Evolutionary conservation across 2,113 vertebrate genomes (phyloP).

Genomic region (Thamnophis sirtalis): DNA sequence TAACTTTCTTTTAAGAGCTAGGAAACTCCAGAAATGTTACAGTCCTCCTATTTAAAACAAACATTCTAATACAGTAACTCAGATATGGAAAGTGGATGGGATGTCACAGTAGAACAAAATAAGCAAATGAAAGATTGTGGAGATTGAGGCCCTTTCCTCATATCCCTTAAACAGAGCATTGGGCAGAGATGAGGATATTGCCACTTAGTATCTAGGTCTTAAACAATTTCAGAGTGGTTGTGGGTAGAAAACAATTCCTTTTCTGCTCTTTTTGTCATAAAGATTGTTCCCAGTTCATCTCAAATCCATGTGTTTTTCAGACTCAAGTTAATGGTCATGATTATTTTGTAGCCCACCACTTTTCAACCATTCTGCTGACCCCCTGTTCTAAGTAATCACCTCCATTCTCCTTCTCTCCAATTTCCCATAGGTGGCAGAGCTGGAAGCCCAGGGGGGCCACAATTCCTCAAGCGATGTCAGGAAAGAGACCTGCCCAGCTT

Average conservation of each 20-base stretch:
- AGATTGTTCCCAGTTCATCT: not conserved
- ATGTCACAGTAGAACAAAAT: not conserved
- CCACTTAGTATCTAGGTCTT: not conserved
- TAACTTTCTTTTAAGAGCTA: not conserved
- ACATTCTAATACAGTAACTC: not conserved
- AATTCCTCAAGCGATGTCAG: constrained; percentile 74
- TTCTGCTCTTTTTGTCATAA: not conserved
- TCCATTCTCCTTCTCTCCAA: not conserved
- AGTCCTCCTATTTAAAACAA: not conserved
- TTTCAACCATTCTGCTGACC: not conserved
- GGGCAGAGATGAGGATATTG: not conserved
- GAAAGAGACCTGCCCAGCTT: constrained; percentile 78
- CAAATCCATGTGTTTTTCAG: not conserved
- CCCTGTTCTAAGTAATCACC: not conserved
- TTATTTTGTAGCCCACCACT: not conserved
- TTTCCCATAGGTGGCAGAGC: constrained; percentile 78
- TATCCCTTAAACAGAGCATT: not conserved
- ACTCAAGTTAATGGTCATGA: not conserved
- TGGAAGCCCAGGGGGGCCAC: constrained; percentile 77
- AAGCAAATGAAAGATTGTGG: not conserved
- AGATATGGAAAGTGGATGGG: not conserved
- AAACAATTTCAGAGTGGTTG: not conserved
- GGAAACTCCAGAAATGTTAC: not conserved
- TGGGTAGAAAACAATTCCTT: not conserved
- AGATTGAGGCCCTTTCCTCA: not conserved